Evolutionary conservation across 2,888 invertebrate species (phyloP).

Genomic region (Dinocampus coccinellae): DNA sequence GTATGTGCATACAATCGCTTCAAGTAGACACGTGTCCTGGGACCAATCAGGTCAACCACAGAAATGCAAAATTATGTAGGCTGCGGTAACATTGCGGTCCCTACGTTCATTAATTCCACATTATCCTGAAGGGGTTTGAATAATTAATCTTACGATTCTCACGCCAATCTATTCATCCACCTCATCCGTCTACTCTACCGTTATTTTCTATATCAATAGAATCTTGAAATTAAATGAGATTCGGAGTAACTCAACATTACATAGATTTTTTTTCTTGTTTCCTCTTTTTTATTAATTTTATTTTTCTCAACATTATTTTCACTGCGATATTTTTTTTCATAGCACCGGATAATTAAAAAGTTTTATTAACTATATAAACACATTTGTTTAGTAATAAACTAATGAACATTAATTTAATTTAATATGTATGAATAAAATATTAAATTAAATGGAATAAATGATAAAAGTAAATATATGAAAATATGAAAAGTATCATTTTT

Average conservation of each 20-base stretch:
- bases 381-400: neutral
- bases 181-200: neutral
- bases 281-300: neutral
- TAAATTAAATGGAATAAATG: too few species aligned
- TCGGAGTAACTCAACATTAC: neutral
- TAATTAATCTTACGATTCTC: constrained; percentile 56
- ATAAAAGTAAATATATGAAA: neutral
- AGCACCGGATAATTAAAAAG: neutral
- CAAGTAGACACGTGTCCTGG: constrained; percentile 37
- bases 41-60: constrained; percentile 48
- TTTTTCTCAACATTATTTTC: neutral
- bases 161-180: neutral
- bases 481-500: neutral
- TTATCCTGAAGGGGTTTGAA: constrained; percentile 61
- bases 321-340: neutral
- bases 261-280: neutral
- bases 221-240: constrained; percentile 37
- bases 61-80: constrained; percentile 61
- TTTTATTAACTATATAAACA: neutral
- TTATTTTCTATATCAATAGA: constrained; percentile 36
- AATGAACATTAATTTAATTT: neutral
- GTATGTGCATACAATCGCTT: too few species aligned
- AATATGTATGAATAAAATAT: neutral
- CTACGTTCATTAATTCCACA: constrained; percentile 61
- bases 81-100: constrained; percentile 56